Conservation (phyloP, 2,888 invertebrate species). For the Cryptus viduatorius region DNA sequence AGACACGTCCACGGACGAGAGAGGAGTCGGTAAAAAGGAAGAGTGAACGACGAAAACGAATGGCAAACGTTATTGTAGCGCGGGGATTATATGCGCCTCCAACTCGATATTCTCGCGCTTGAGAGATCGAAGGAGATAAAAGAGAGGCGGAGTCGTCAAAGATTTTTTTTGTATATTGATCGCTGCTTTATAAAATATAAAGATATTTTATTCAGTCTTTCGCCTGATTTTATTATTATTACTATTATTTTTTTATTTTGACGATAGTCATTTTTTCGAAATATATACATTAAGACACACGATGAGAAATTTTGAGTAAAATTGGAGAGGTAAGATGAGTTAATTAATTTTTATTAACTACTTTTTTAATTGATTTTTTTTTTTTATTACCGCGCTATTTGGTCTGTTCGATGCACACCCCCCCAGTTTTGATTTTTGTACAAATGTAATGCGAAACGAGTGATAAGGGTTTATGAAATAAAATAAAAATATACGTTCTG, state of each 20-base stretch:
- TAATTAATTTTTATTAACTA: too few species aligned
- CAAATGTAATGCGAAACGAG: too few species aligned
- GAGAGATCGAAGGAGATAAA: not conserved
- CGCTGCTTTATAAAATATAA: not conserved
- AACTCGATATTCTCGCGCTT: not conserved
- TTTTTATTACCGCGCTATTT: too few species aligned
- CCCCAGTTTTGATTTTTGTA: too few species aligned
- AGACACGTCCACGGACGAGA: conserved; percentile 62
- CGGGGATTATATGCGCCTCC: conserved; percentile 16
- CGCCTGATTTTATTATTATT: not conserved
- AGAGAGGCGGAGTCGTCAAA: not conserved
- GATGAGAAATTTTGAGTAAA: too few species aligned
- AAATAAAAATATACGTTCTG: too few species aligned
- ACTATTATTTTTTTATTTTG: not conserved
- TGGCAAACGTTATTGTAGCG: conserved; percentile 64
- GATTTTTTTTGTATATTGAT: not conserved
- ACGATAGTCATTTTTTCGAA: not conserved
- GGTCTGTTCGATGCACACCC: too few species aligned
- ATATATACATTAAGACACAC: too few species aligned
- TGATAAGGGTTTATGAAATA: too few species aligned
- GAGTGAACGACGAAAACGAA: conserved; percentile 47
- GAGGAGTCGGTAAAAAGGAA: conserved; percentile 42
- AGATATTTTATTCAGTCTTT: not conserved
- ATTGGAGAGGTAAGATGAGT: too few species aligned
- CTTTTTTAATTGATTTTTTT: too few species aligned